These are phyloP conservation scores for Scartelaos histophorus DNA, from an alignment of 2,113 vertebrate genomes.

Conservation along the genomic window DNA sequence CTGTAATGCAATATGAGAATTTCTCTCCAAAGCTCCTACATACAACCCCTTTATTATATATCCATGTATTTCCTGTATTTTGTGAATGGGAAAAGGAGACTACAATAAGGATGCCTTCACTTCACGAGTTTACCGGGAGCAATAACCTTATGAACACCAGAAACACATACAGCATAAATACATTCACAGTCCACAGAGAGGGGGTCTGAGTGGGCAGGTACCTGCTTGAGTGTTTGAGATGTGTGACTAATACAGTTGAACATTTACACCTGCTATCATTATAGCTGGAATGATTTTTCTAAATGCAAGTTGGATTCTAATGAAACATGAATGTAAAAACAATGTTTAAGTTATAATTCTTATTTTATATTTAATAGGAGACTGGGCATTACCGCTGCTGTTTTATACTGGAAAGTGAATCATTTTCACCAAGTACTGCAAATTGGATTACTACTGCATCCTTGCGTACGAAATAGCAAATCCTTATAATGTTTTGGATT, in stretches of 20 bases:
- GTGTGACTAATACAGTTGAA: conserved; percentile 21
- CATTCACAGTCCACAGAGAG: conserved; percentile 11
- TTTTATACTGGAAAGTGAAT: not conserved
- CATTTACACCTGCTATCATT: conserved; percentile 44
- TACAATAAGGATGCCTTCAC: conserved; percentile 66
- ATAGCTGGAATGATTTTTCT: conserved; percentile 40
- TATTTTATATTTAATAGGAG: conserved; percentile 14
- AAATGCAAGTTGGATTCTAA: not conserved
- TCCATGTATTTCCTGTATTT: not conserved
- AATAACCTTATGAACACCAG: conserved; percentile 56
- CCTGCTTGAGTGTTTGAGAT: conserved; percentile 37
- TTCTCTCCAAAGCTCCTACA: not conserved
- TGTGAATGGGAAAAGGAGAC: conserved; percentile 27
- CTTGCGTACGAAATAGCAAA: not conserved
- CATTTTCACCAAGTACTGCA: not conserved
- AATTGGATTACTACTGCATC: not conserved
- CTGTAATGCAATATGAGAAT: not conserved
- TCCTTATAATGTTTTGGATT: not conserved
- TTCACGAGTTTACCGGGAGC: conserved; percentile 67
- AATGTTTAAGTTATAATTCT: conserved; percentile 7
- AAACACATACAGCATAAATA: conserved; percentile 20
- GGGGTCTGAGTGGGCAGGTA: conserved; percentile 41
- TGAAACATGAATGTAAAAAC: conserved; percentile 51
- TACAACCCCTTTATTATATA: not conserved
- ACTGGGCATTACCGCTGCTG: not conserved